These are phyloP conservation scores for Archaeoteleia sp. DNA, from an alignment of 2,888 invertebrate genomes.

Conservation along the genomic window DNA sequence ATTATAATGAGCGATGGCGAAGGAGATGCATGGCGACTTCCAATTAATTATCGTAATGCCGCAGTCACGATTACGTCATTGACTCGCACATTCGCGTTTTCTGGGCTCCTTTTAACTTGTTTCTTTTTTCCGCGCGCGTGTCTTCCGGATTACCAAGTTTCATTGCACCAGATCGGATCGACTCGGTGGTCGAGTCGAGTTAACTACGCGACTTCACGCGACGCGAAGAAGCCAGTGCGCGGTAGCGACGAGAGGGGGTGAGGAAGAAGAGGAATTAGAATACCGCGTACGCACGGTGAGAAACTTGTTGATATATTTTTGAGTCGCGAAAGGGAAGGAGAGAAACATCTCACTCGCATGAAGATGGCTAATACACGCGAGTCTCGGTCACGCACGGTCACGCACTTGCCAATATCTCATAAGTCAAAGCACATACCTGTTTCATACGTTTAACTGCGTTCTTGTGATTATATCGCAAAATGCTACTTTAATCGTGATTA, in stretches of 20 bases:
- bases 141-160: slow-evolving; percentile 46
- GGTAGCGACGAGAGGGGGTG: slow-evolving; percentile 11
- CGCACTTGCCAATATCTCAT: slow-evolving; percentile 54
- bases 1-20: slow-evolving; percentile 12
- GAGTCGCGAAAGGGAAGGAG: slow-evolving; percentile 54
- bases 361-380: slow-evolving; percentile 57
- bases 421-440: slow-evolving; percentile 59
- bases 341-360: slow-evolving; percentile 65
- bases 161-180: slow-evolving; percentile 38
- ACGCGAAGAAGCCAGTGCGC: slow-evolving; percentile 21
- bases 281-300: slow-evolving; percentile 57
- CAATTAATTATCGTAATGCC: slow-evolving; percentile 37
- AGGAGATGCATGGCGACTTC: slow-evolving; percentile 15
- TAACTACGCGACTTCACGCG: slow-evolving; percentile 56
- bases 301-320: slow-evolving; percentile 71
- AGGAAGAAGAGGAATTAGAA: slow-evolving; percentile 55
- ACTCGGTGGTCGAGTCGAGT: slow-evolving; percentile 27
- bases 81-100: slow-evolving; percentile 23
- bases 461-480: slow-evolving; percentile 27
- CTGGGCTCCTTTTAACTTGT: slow-evolving; percentile 9
- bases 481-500: slow-evolving; percentile 32
- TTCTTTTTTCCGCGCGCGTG: slow-evolving; percentile 20
- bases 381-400: slow-evolving; percentile 65
- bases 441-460: slow-evolving; percentile 40
- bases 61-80: slow-evolving; percentile 28